A percentile compares a stretch with the other conserved stretches of the same genome.
phyloP scores from a whole-genome alignment of 2,113 vertebrate genomes.

The Chloroceryle aenea region DNA sequence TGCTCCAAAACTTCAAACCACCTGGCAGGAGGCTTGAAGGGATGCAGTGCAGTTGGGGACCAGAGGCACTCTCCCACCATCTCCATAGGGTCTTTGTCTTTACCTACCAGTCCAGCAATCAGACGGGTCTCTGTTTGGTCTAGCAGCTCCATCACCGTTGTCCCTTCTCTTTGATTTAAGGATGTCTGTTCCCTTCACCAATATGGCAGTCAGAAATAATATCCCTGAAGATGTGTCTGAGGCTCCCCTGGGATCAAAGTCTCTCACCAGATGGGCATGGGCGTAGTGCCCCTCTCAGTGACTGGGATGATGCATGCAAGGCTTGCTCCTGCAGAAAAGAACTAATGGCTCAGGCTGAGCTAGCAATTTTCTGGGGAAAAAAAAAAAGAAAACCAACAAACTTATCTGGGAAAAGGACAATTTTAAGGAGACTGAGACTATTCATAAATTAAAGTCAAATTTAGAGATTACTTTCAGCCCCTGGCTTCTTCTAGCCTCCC shows the following conservation, averaged over 20 bases:
- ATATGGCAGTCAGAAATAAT: background rate
- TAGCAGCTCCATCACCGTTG: background rate
- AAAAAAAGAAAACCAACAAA: background rate
- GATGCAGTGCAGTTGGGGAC: rapidly evolving
- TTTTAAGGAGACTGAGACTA: slow-evolving; percentile 20
- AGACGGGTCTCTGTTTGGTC: background rate
- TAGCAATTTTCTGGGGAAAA: background rate
- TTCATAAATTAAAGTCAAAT: slow-evolving; percentile 46
- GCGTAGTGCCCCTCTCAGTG: background rate
- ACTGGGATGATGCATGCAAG: rapidly evolving
- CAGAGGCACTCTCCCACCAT: background rate
- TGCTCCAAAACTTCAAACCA: background rate
- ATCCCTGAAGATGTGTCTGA: background rate
- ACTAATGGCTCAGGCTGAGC: background rate
- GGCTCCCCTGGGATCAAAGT: background rate
- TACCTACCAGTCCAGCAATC: background rate
- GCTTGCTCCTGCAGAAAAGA: background rate
- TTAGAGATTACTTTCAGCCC: slow-evolving; percentile 50
- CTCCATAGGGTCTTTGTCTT: background rate
- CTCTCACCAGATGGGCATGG: no score
- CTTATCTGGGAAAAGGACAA: background rate
- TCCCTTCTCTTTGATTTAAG: background rate
- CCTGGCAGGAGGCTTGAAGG: background rate
- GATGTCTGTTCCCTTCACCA: background rate
- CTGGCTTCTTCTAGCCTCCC: slow-evolving; percentile 9